phyloP scores from a whole-genome alignment of 2,797 vertebrate species.

The Nannoperca obscura region DNA sequence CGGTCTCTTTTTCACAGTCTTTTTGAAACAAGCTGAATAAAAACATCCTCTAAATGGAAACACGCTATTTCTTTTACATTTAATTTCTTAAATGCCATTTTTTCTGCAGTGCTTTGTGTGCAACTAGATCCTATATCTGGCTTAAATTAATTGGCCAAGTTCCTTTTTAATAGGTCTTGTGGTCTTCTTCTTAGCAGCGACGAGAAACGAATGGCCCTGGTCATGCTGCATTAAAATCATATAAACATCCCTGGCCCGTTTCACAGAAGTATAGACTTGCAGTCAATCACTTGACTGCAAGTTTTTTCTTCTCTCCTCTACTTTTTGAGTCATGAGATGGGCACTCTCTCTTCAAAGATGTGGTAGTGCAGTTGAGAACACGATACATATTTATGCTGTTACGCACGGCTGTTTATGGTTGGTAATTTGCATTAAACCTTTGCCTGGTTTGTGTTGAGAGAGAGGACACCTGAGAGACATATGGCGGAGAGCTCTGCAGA shows the following conservation, averaged over 20 bases:
- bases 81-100: constrained; percentile 4
- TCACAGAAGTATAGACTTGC: constrained; percentile 46
- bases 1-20: constrained; percentile 52
- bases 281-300: constrained; percentile 41
- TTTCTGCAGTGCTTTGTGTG: constrained; percentile 21
- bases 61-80: constrained; percentile 38
- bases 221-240: constrained; percentile 68
- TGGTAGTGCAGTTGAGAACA: constrained; percentile 33
- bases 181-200: constrained; percentile 49
- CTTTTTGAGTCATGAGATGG: constrained; percentile 37
- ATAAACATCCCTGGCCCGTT: constrained; percentile 63
- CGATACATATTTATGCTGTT: constrained; percentile 72
- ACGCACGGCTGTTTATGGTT: constrained; percentile 59
- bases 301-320: constrained; percentile 8
- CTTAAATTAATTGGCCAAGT: constrained; percentile 67
- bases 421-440: constrained; percentile 73
- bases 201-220: constrained; percentile 60
- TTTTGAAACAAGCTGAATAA: constrained; percentile 66
- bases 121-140: constrained; percentile 50
- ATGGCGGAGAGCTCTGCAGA: constrained; percentile 35
- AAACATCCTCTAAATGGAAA: constrained; percentile 57
- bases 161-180: constrained; percentile 64
- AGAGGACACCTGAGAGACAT: constrained; percentile 69
- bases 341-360: constrained; percentile 47
- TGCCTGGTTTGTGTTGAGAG: constrained; percentile 47